These are phyloP conservation scores for Spodoptera picta DNA, from an alignment of 2,888 invertebrate species.

Conservation along the genomic window DNA sequence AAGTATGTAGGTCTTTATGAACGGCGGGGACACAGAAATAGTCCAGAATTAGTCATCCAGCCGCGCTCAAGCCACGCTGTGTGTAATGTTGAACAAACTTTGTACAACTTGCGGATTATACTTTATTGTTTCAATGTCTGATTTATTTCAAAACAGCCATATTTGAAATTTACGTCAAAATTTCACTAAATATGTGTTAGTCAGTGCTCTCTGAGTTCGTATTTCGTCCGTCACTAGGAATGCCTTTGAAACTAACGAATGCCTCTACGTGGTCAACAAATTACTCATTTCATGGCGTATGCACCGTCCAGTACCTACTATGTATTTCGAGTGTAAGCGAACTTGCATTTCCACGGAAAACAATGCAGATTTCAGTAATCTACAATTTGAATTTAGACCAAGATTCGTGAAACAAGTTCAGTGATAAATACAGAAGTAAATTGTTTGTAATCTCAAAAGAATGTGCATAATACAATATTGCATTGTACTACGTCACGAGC, in stretches of 20 bases:
- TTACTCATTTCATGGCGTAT: background rate
- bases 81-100: slow-evolving; percentile 37
- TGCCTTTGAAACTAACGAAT: slow-evolving; percentile 6
- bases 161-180: no score
- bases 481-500: no score
- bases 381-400: no score
- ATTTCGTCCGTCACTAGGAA: background rate
- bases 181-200: background rate
- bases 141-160: slow-evolving; percentile 1
- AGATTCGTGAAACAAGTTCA: no score
- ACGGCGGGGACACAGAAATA: slow-evolving; percentile 69
- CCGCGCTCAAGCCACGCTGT: slow-evolving; percentile 31
- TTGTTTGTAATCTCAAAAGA: no score
- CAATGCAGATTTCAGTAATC: no score
- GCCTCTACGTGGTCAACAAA: slow-evolving; percentile 1
- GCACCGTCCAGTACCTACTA: background rate
- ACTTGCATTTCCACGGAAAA: no score
- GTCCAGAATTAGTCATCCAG: slow-evolving; percentile 73
- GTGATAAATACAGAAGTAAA: no score
- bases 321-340: background rate
- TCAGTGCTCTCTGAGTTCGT: background rate
- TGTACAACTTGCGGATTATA: slow-evolving; percentile 42
- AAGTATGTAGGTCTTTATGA: slow-evolving; percentile 40
- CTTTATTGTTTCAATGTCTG: slow-evolving; percentile 19
- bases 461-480: no score